Conservation (phyloP, 2,797 vertebrate species). For the Microcaecilia unicolor region DNA sequence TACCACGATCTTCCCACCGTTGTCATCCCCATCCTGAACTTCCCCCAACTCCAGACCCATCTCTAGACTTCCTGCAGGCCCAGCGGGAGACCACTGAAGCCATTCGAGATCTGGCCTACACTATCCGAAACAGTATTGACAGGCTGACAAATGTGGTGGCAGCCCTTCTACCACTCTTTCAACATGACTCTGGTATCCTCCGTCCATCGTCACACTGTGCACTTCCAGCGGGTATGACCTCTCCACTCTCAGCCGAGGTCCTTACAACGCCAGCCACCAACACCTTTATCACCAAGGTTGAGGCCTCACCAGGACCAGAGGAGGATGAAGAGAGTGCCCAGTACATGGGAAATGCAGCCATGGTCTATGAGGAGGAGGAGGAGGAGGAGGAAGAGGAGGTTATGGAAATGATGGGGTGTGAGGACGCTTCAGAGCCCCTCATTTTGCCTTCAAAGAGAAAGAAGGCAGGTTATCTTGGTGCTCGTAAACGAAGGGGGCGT, state of each 20-base stretch:
- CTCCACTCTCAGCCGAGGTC: not conserved
- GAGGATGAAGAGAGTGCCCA: constrained; percentile 9
- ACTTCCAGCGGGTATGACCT: not conserved
- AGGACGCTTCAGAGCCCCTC: not conserved
- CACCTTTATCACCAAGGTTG: constrained; percentile 26
- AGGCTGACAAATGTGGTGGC: constrained; percentile 43
- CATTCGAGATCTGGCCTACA: constrained; percentile 43
- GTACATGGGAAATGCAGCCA: not conserved
- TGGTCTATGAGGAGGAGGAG: not conserved
- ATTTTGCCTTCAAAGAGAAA: constrained; percentile 34
- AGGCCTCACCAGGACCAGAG: constrained; percentile 5
- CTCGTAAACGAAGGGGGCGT: constrained; percentile 37
- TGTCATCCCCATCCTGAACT: not conserved
- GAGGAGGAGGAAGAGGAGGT: constrained; percentile 4
- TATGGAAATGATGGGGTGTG: not conserved
- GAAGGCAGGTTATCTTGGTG: constrained; percentile 31
- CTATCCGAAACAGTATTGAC: constrained; percentile 42
- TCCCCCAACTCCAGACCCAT: constrained; percentile 13
- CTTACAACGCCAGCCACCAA: constrained; percentile 3
- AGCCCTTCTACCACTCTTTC: constrained; percentile 39
- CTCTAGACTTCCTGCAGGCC: constrained; percentile 45
- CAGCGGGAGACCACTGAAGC: constrained; percentile 46
- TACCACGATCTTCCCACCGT: constrained; percentile 3
- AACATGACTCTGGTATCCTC: too few species aligned
- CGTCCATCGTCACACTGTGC: too few species aligned